These are phyloP conservation scores for Oreochromis spilurus DNA, from an alignment of 2,113 vertebrate species.

Conservation along the genomic window DNA sequence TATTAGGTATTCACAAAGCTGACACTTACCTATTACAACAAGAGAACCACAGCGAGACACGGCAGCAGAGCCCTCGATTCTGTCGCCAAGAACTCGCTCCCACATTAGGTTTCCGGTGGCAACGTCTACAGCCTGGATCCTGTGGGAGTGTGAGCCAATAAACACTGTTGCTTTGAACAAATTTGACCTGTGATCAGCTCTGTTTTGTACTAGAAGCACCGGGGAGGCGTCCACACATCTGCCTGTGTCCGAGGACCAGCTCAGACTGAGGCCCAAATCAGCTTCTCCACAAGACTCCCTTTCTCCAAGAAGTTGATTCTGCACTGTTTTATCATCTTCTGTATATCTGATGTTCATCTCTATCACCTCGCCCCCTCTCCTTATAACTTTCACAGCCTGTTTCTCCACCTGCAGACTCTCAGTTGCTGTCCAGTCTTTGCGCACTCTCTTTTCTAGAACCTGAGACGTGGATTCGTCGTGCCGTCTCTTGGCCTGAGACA, in stretches of 20 bases:
- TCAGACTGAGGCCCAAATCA: slow-evolving; percentile 57
- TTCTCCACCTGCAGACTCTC: neutral
- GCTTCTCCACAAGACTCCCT: neutral
- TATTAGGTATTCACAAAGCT: neutral
- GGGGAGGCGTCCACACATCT: slow-evolving; percentile 95
- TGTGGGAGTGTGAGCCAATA: slow-evolving; percentile 89
- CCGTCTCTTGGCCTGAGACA: slow-evolving; percentile 7
- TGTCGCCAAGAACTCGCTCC: slow-evolving; percentile 85
- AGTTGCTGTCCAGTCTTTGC: neutral
- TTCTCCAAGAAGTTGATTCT: neutral
- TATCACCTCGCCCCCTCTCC: slow-evolving; percentile 49
- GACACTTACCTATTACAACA: slow-evolving; percentile 80
- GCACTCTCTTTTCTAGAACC: slow-evolving; percentile 17
- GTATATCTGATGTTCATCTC: neutral
- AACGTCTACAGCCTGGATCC: slow-evolving; percentile 83
- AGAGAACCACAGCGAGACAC: slow-evolving; percentile 83
- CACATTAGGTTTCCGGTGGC: slow-evolving; percentile 79
- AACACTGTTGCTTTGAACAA: slow-evolving; percentile 65
- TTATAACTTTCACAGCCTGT: slow-evolving; percentile 23
- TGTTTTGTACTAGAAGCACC: slow-evolving; percentile 65
- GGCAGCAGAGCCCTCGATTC: slow-evolving; percentile 89
- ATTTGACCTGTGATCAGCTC: neutral
- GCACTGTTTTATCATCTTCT: neutral
- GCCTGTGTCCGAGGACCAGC: slow-evolving; percentile 86
- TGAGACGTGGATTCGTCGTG: neutral